Evolutionary conservation across 2,888 invertebrate species (phyloP).

Genomic region (Synergus japonicus): DNA sequence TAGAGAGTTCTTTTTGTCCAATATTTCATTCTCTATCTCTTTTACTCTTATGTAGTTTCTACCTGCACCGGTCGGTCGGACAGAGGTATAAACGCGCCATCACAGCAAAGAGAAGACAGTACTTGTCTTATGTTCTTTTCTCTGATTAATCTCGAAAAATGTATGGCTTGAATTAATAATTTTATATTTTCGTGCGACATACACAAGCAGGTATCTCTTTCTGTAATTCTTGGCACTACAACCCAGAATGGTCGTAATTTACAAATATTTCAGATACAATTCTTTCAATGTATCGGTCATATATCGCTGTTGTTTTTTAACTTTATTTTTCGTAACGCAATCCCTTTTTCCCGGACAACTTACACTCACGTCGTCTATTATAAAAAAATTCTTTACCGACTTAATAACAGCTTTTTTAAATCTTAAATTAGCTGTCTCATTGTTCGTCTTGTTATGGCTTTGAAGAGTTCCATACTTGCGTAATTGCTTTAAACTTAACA

Average conservation of each 20-base stretch:
- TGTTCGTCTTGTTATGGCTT: neutral
- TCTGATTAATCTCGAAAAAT: neutral
- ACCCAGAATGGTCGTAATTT: constrained; percentile 16
- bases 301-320: neutral
- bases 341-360: neutral
- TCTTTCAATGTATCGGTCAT: neutral
- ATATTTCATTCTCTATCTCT: no score
- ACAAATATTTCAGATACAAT: constrained; percentile 7
- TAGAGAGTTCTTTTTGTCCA: no score
- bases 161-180: neutral
- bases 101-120: constrained; percentile 9
- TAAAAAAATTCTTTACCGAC: constrained; percentile 17
- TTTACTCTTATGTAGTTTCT: no score
- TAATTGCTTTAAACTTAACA: constrained; percentile 13
- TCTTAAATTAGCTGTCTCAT: neutral
- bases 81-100: no score
- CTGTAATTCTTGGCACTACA: neutral
- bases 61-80: no score
- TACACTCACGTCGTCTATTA: neutral
- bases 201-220: neutral
- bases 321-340: neutral
- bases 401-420: neutral
- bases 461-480: neutral
- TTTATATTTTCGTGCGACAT: neutral
- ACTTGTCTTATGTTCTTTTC: neutral